Evolutionary conservation across 2,113 vertebrate species (phyloP), one percentile per base, ranked within the genome.

Genomic region (Apeltes quadracus): DNA sequence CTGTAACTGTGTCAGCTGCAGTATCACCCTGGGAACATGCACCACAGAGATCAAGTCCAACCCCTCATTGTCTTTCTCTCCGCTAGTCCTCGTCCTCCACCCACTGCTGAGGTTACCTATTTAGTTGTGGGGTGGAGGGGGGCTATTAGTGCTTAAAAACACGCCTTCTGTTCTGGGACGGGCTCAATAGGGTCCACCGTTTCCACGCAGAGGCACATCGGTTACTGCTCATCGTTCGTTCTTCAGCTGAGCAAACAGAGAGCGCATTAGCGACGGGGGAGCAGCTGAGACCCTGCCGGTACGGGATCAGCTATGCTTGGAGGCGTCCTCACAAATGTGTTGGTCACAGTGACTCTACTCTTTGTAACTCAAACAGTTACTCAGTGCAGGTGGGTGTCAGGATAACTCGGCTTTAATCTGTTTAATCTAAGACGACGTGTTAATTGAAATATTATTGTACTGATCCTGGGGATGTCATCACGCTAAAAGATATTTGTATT

Each of bases 271-370:
- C 14, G 54, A 76, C 71, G 20, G 69, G 38, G 81, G 61, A 69
- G 59, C 51, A 27, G 70, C 82, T 62, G 39, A 76, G 41, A 68
- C 57, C 41, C 59, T 83, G 78, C 39, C 6, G 38, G 43, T 51
- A 59, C 58, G 20, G 79, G 76, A 84, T 82, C 83, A 87, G 73
- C 73, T 53, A 93, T 92, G 91, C 72, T 81, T 62, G 75, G 75
- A 75, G 46, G 69, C 27, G 25, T 61, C n/a, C 22, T 23, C 59
- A 61, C 63, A 69, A 44, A 76, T 71, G 51, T 86, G 70, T 62
- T 90, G 78, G 67, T 77, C 67, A 69, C 84, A 61, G 69, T 72
- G 46, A 39, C 76, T 69, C 68, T 89, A 18, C 73, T 91, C 41
- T 53, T 84, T 84, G 59, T 91, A 48, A 78, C 80, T 36, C 82